These are phyloP conservation scores for Ceratothoa steindachneri DNA, from an alignment of 2,888 invertebrate species.

Conservation along the genomic window DNA sequence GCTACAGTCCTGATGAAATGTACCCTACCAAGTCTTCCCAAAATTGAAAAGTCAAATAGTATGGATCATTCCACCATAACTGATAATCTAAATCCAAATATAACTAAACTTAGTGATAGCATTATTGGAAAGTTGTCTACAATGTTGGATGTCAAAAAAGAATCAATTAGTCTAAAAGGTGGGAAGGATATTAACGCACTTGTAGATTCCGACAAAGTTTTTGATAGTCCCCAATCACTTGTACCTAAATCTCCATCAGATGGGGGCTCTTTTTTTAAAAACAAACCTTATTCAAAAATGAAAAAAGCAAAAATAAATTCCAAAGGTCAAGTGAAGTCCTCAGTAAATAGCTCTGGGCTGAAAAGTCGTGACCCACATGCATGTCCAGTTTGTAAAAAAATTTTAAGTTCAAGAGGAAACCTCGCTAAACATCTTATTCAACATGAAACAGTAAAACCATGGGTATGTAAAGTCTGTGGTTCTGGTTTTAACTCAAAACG, in stretches of 20 bases:
- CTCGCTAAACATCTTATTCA: constrained; percentile 42
- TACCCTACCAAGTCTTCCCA: neutral
- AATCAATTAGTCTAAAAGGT: neutral
- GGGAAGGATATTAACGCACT: neutral
- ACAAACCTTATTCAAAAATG: neutral
- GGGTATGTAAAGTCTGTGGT: constrained; percentile 32
- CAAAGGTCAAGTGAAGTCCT: neutral
- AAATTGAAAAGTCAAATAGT: neutral
- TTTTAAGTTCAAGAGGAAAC: constrained; percentile 43
- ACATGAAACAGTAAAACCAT: constrained; percentile 37
- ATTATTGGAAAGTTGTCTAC: neutral
- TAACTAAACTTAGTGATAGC: neutral
- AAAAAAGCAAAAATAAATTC: neutral
- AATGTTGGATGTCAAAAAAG: neutral
- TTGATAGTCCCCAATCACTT: neutral
- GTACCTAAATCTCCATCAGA: neutral
- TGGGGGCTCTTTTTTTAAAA: no score
- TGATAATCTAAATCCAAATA: neutral
- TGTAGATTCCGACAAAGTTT: neutral
- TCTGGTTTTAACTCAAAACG: constrained; percentile 42
- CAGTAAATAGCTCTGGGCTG: neutral
- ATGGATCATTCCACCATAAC: neutral
- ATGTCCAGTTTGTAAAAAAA: constrained; percentile 40
- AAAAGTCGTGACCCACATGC: constrained; percentile 36
- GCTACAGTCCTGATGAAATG: neutral